Conservation (phyloP, 2,113 vertebrate species). For the Shinisaurus crocodilurus region DNA sequence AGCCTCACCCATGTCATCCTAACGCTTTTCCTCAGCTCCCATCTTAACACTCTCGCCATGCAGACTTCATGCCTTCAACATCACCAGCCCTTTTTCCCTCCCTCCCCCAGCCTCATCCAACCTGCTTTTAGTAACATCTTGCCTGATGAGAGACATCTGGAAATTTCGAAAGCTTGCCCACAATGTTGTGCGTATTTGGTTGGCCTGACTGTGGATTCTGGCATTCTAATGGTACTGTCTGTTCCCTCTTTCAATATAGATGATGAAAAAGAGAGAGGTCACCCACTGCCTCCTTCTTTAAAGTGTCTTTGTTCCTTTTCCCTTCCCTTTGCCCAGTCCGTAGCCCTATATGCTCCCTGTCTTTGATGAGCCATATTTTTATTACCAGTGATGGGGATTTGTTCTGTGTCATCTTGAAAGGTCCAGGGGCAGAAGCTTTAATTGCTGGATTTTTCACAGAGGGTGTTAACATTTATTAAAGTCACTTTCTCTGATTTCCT, state of each 20-base stretch:
- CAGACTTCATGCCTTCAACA: no score
- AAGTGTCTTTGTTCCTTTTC: constrained; percentile 37
- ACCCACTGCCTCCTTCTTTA: background rate
- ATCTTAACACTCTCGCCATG: no score
- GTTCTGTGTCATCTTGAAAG: constrained; percentile 68
- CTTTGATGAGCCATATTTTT: constrained; percentile 52
- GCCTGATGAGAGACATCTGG: no score
- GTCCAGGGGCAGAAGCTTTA: constrained; percentile 77
- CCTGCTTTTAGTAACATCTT: no score
- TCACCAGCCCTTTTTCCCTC: no score
- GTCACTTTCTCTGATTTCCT: constrained; percentile 90
- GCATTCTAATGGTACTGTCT: no score
- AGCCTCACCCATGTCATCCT: no score
- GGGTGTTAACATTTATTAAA: constrained; percentile 90
- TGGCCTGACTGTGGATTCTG: no score
- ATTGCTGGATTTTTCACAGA: constrained; percentile 82
- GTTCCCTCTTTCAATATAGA: background rate
- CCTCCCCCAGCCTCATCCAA: no score
- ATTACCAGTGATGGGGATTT: constrained; percentile 72
- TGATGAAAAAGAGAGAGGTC: background rate
- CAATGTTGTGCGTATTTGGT: no score
- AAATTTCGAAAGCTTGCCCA: no score
- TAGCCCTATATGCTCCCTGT: background rate
- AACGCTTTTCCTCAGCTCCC: no score
- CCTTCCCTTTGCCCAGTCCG: background rate